Base-by-base conservation (phyloP, 1,140 invertebrate genomes). In the Bombus confusus region DNA sequence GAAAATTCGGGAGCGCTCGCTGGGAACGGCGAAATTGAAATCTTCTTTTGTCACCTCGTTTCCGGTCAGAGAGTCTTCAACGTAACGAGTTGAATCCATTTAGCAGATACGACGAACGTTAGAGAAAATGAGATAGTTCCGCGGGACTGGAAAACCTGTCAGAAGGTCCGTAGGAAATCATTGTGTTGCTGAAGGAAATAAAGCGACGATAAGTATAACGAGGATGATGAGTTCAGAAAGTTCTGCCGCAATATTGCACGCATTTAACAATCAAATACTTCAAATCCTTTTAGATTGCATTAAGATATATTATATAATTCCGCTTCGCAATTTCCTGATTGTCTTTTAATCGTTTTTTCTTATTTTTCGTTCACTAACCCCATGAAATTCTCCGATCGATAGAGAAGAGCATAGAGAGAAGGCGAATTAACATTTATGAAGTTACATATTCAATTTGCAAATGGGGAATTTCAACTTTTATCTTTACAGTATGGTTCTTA, bases 71-170 rank as follows among this genome's bases (percentile, higher is more conserved):
- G 79, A 68, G n/a, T 62, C 41, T 69, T 75, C 6, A 69, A 79
- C 57, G 72, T 79, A 83, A 88, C 85, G 87, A 87, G 87, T 69
- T 79, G 86, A 87, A 71, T 74, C 41, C 41, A 79, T 75, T 57
- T 9, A 69, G 52, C 22, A 57, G 47, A 59, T 57, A 69, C 39
- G 47, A 31, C 62, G 75, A 72, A 72, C 64, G 59, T 71, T 64
- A 71, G n/a, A 18, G n/a, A 80, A 57, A 87, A 84, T 72, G 76
- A 80, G 76, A 88, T 85, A 66, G 80, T 80, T 84, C 77, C 39
- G 47, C n/a, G 80, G 31, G 62, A 85, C 57, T 80, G 34, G 41
- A 28, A 81, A 75, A 43, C 79, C 28, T 52, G 39, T 68, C 47
- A 25, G 52, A 43, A 43, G 25, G 62, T 41, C 62, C 73, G 43